Percentiles rank a stretch among this genome's conserved stretches.
Conservation (phyloP, 2,888 invertebrate species). For the Drosophila longiperda region DNA sequence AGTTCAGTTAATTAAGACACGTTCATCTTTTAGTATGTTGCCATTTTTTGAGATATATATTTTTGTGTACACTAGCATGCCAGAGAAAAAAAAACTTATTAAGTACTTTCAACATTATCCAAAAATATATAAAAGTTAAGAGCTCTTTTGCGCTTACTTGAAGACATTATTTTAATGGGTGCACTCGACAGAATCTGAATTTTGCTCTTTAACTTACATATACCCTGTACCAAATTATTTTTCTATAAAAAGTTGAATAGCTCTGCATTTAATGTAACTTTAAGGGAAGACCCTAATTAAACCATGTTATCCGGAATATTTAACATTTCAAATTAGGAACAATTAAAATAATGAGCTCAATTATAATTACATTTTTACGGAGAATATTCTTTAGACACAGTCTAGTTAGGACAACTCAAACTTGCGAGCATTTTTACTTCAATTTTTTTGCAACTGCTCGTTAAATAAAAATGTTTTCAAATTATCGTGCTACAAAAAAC, state of each 20-base stretch:
- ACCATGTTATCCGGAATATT: not conserved
- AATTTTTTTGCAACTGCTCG: slow-evolving; percentile 10
- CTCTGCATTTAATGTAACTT: not conserved
- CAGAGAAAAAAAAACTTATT: not conserved
- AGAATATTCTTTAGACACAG: not conserved
- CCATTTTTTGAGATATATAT: not conserved
- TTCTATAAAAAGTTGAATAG: not conserved
- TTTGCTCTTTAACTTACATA: not conserved
- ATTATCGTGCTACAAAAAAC: slow-evolving; percentile 35
- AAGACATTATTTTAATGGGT: not conserved
- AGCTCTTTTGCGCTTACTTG: not conserved
- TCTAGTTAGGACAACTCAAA: not conserved
- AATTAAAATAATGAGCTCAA: not conserved
- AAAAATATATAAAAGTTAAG: not conserved
- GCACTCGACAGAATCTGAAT: not conserved
- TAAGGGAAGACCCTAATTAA: not conserved
- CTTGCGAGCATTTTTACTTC: not conserved
- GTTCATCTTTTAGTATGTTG: not conserved
- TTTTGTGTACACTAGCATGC: not conserved
- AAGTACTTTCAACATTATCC: not conserved
- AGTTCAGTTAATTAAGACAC: not conserved
- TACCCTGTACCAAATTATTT: not conserved
- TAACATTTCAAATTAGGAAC: not conserved
- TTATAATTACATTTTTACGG: not conserved
- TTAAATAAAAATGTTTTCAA: slow-evolving; percentile 45